These are phyloP conservation scores for Xenopus petersii DNA, from an alignment of 2,797 vertebrate species.

Conservation along the genomic window DNA sequence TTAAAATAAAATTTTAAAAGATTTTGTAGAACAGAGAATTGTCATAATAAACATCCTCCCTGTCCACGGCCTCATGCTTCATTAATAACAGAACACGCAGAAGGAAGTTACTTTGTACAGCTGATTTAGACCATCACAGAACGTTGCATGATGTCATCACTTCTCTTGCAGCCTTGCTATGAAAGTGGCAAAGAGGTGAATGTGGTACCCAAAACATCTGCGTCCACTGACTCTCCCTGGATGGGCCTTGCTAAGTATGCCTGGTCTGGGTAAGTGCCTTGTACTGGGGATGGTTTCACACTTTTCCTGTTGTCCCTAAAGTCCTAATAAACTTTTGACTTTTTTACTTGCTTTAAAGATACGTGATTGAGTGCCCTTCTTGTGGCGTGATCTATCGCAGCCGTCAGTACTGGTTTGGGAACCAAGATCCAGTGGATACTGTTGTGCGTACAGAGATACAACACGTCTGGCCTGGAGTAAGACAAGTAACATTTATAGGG, in stretches of 20 bases:
- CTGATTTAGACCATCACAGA: no score
- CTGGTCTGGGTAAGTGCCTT: slow-evolving; percentile 90
- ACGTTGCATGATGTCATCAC: no score
- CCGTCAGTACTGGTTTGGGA: slow-evolving; percentile 97
- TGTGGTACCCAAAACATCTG: slow-evolving; percentile 96
- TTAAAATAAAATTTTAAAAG: no score
- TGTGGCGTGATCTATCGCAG: slow-evolving; percentile 95
- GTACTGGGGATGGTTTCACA: background rate
- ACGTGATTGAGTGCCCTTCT: slow-evolving; percentile 95
- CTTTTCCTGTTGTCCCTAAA: background rate
- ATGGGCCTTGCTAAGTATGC: slow-evolving; percentile 96
- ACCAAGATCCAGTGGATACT: slow-evolving; percentile 96
- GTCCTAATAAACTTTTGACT: background rate
- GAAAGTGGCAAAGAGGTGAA: slow-evolving; percentile 95
- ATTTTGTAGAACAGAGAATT: no score
- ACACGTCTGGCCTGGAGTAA: slow-evolving; percentile 96
- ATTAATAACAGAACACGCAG: no score
- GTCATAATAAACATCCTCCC: no score
- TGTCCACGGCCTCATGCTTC: no score
- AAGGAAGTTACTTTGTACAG: no score
- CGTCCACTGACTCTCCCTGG: slow-evolving; percentile 97
- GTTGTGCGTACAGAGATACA: slow-evolving; percentile 97
- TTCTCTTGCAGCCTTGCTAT: slow-evolving; percentile 82
- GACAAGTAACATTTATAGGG: slow-evolving; percentile 28
- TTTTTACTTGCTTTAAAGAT: slow-evolving; percentile 65